A percentile compares a stretch with the other conserved stretches of the same genome.
Evolutionary conservation across 2,888 invertebrate genomes (phyloP).

Genomic region (Hypomecis atomaria): DNA sequence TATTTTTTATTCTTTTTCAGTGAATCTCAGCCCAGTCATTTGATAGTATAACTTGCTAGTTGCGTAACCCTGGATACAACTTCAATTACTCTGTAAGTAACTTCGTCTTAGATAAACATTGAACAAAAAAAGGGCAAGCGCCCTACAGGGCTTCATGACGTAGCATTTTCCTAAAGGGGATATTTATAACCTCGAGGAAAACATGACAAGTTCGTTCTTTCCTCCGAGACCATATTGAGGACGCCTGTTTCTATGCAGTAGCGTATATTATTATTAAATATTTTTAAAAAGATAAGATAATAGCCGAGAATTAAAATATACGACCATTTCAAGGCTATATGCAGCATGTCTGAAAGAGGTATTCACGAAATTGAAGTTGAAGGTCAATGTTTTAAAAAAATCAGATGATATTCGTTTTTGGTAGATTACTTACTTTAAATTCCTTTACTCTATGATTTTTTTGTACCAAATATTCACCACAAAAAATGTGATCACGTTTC

Average conservation of each 20-base stretch:
- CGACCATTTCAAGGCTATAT: background rate
- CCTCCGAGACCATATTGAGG: constrained; percentile 41
- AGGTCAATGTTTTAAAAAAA: too few relatives aligned
- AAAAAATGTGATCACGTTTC: too few relatives aligned
- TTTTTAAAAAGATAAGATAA: constrained; percentile 1
- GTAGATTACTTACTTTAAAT: too few relatives aligned
- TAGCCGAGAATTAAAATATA: background rate
- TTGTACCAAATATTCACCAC: too few relatives aligned
- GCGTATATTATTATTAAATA: constrained; percentile 24
- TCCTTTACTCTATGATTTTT: too few relatives aligned
- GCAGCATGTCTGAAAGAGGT: background rate
- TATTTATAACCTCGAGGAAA: constrained; percentile 46
- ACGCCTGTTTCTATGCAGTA: constrained; percentile 43
- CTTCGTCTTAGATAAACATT: constrained; percentile 51
- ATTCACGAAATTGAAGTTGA: background rate
- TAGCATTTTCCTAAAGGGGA: constrained; percentile 54
- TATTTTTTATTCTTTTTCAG: too few relatives aligned
- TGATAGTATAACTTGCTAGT: too few relatives aligned
- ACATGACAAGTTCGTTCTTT: constrained; percentile 44
- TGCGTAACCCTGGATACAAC: too few relatives aligned
- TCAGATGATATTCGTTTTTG: too few relatives aligned
- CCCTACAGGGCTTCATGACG: constrained; percentile 49
- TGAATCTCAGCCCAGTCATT: too few relatives aligned
- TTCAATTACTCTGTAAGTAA: constrained; percentile 19
- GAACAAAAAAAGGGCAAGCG: constrained; percentile 46